Percentiles rank a stretch among this genome's conserved stretches.
Evolutionary conservation across 2,113 vertebrate species (phyloP).

Genomic region (Vulpes vulpes): DNA sequence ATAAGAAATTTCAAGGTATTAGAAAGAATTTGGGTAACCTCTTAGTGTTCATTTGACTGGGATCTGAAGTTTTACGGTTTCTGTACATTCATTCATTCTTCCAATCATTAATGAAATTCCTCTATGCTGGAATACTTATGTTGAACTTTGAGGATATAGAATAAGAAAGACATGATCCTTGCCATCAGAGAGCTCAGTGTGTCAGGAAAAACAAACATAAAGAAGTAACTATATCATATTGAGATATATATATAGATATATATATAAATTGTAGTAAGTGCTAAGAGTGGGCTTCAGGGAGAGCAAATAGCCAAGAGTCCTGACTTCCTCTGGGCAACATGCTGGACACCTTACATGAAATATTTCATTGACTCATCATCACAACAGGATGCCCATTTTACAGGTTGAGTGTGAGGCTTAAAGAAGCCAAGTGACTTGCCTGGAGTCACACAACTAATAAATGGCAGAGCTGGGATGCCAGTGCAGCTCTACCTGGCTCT

Average conservation of each 20-base stretch:
- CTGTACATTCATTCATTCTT: neutral
- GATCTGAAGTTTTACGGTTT: neutral
- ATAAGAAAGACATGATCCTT: neutral
- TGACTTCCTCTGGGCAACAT: too few species aligned
- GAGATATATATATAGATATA: neutral
- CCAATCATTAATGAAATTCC: neutral
- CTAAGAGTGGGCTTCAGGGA: neutral
- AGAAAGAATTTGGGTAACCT: neutral
- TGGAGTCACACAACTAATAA: neutral
- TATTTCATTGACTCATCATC: neutral
- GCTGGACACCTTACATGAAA: neutral
- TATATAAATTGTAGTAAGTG: neutral
- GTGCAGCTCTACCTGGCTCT: neutral
- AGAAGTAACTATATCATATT: neutral
- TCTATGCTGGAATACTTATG: neutral
- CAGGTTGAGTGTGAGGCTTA: neutral
- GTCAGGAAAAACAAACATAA: neutral
- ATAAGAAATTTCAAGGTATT: slow-evolving; percentile 33
- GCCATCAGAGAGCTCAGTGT: neutral
- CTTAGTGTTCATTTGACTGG: neutral
- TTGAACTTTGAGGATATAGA: neutral
- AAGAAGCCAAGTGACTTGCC: neutral
- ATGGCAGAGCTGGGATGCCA: neutral
- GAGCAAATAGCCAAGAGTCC: neutral
- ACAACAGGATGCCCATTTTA: neutral